Evolutionary conservation across 2,113 vertebrate genomes (phyloP), one percentile per base, ranked within the genome.

Genomic region (Cariama cristata): DNA sequence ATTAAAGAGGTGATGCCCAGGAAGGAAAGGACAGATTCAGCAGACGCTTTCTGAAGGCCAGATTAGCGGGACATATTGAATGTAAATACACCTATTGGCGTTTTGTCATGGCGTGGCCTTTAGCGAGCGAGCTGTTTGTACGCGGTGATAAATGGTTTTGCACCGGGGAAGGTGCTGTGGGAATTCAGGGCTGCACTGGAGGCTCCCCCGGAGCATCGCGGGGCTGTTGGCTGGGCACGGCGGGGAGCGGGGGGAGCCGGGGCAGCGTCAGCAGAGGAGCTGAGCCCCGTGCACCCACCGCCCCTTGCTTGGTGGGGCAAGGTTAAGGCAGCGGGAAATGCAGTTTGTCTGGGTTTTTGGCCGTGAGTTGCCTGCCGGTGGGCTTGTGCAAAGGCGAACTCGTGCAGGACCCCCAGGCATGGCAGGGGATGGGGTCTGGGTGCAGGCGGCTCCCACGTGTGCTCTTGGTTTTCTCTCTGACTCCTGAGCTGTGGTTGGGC

Each of bases 21-120:
- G 73, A 62, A 42, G 4, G 67, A 77, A 75, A 75, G 66, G 87
- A 72, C 72, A 28, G 88, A 62, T 32, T 85, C 97, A 93, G 96
- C 94, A 92, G 91, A 33, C 9, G 42, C 71, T 40, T 84, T 85
- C 71, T 66, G 44, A 62, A 64, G 86, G 81, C 95, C 58, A 84
- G 86, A 91, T 96, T 85, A 96, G 79, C 26, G 35, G 94, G 88
- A 88, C 49, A 11, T n/a, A n/a, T 93, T 91, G 74, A 92, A 93
- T 69, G 79, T 45, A 92, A 93, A 96, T 79, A 56, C 84, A 13
- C 67, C 64, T 97, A 96, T 95, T 44, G 97, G 97, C 97, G 45
- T 96, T 92, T 96, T 92, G 95, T 98, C 93, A 77, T 52, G 55
- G 76, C 18, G 27, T 86, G 97, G 97, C 97, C 97, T 98, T 98